Conservation (phyloP, 92 coral and sea anemone genomes). For the Epizoanthus fatuus region DNA sequence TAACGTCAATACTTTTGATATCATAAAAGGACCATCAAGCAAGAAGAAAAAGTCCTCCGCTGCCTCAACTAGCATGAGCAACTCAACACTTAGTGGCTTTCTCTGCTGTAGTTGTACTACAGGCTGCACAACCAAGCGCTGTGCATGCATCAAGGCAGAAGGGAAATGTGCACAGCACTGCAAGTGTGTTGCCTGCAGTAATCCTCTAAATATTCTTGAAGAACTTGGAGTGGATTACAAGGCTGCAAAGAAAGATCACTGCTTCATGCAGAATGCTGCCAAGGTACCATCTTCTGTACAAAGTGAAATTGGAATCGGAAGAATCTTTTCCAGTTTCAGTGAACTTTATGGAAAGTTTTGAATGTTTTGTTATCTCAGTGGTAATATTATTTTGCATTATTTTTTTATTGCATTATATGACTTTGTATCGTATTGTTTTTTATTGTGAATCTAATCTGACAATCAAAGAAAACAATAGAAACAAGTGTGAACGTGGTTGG, state of each 20-base stretch:
- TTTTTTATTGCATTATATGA: no score
- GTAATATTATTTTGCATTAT: no score
- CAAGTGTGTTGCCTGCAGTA: slow-evolving; percentile 64
- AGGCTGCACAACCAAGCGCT: slow-evolving; percentile 71
- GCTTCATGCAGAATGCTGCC: slow-evolving; percentile 72
- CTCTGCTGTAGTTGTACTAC: slow-evolving; percentile 61
- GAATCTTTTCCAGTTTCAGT: no score
- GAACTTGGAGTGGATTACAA: slow-evolving; percentile 66
- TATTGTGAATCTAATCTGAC: no score
- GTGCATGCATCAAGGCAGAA: slow-evolving; percentile 54
- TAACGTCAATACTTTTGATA: not conserved
- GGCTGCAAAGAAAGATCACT: slow-evolving; percentile 66
- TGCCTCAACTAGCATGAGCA: not conserved
- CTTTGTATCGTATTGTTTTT: no score
- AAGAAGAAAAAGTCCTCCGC: slow-evolving; percentile 36
- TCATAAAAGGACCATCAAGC: not conserved
- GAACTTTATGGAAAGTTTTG: no score
- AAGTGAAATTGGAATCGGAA: no score
- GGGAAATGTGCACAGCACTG: slow-evolving; percentile 62
- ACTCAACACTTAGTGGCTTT: slow-evolving; percentile 10
- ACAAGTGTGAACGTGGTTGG: no score
- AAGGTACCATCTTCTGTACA: slow-evolving; percentile 52
- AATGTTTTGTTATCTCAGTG: no score
- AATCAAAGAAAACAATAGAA: no score
- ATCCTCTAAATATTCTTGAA: slow-evolving; percentile 74